Base-by-base conservation (phyloP, 1,140 invertebrate genomes). In the Drosophila jambulina region DNA sequence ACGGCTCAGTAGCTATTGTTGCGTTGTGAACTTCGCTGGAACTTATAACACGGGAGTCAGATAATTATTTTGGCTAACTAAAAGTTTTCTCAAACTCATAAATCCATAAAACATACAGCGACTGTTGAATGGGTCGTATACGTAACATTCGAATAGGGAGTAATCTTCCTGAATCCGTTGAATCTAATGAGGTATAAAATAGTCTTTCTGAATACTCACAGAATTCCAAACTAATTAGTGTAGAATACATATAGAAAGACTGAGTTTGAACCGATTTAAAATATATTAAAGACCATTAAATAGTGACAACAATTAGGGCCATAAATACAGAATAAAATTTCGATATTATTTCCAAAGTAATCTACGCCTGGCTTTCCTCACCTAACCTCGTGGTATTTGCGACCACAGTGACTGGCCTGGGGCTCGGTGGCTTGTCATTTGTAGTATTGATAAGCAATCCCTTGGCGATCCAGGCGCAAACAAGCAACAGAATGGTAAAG, bases 381-480 rank as follows among this genome's bases (percentile, higher is more conserved):
- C n/a, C 13, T 1, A 54, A 19, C 12, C 38, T 10, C 1, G 9
- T 1, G 2, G 3, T 4, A 38, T 51, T 51, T 21, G 6, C 19
- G 0, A 70, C 17, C 5, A 8, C 12, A 34, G 38, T 42, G 5
- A 25, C 36, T 21, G 12, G 46, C 23, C 49, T 63, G 29, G 32
- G 21, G 4, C n/a, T 67, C 19, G 8, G 15, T 9, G 46, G 38
- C 25, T 38, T 54, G 13, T 46, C 38, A 5, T 54, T 25, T 9
- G 5, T 19, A 5, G 67, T 68, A 12, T 70, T 70, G 32, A 9
- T 27, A 0, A 71, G 51, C 8, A 72, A 59, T 13, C 9, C 36
- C 23, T 71, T 49, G 36, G 69, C 34, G 1, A 71, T 59, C 51
- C 53, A 72, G 34, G 43, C 57, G 36, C 53, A 72, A 0, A 34